Evolutionary conservation across 2,113 vertebrate genomes (phyloP).

Genomic region (Crotalus viridis): DNA sequence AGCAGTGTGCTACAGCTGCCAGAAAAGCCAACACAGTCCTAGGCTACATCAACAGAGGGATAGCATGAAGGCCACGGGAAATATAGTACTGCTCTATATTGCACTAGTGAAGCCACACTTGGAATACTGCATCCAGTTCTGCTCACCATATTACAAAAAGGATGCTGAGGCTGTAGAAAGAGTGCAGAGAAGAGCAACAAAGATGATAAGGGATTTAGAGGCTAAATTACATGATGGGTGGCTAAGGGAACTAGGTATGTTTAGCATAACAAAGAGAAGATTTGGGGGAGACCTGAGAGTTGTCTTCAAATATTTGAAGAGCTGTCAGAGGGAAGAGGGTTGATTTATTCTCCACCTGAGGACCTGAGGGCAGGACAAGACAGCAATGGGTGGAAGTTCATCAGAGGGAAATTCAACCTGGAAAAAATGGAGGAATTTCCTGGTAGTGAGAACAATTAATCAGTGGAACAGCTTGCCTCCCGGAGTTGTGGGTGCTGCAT

Average conservation of each 20-base stretch:
- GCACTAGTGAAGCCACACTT: not conserved
- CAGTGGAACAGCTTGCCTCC: not conserved
- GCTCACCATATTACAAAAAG: not conserved
- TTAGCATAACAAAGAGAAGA: not conserved
- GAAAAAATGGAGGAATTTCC: not conserved
- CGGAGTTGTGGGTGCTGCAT: not conserved
- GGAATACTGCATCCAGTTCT: not conserved
- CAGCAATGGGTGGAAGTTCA: not conserved
- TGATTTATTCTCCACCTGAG: not conserved
- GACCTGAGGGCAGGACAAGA: not conserved
- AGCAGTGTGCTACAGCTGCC: not conserved
- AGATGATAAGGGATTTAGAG: not conserved
- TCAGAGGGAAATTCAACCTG: not conserved
- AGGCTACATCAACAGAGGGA: not conserved
- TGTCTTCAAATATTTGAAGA: not conserved
- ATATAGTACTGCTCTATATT: not conserved
- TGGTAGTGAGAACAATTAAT: not conserved
- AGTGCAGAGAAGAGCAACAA: not conserved
- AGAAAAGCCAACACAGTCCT: not conserved
- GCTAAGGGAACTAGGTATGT: not conserved
- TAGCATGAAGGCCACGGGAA: not conserved
- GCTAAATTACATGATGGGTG: not conserved
- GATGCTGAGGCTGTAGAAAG: not conserved
- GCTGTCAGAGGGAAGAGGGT: not conserved
- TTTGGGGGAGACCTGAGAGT: not conserved